Percentiles rank a stretch among this genome's conserved stretches.
Conservation (phyloP, 2,797 vertebrate species). For the Pangasius macronema region DNA sequence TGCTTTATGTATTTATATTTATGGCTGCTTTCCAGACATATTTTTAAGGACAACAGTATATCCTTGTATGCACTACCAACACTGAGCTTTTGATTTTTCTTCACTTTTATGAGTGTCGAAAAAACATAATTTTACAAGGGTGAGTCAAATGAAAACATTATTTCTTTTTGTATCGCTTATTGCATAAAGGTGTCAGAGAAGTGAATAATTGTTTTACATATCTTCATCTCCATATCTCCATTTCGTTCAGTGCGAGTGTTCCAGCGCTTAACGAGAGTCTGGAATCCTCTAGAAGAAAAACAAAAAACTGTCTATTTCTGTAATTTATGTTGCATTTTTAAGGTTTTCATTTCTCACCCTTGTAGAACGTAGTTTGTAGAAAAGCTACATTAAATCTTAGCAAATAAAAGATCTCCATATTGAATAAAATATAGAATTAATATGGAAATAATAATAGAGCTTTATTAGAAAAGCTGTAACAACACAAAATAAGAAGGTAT, state of each 20-base stretch:
- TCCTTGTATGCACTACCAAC: background rate
- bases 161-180: background rate
- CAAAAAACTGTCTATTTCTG: background rate
- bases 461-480: background rate
- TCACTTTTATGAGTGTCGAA: background rate
- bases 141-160: background rate
- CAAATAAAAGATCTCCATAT: background rate
- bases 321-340: background rate
- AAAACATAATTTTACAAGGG: background rate
- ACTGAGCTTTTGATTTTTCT: background rate
- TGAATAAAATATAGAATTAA: background rate
- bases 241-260: background rate
- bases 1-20: background rate
- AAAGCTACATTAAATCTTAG: background rate
- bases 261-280: background rate
- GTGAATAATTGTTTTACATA: background rate
- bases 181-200: background rate
- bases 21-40: background rate
- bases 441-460: background rate
- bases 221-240: background rate
- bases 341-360: background rate
- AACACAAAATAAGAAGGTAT: background rate
- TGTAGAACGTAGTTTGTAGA: background rate
- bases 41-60: background rate
- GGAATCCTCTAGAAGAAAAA: background rate